phyloP scores from a whole-genome alignment of 2,797 vertebrate species.

The Acrossocheilus fasciatus region DNA sequence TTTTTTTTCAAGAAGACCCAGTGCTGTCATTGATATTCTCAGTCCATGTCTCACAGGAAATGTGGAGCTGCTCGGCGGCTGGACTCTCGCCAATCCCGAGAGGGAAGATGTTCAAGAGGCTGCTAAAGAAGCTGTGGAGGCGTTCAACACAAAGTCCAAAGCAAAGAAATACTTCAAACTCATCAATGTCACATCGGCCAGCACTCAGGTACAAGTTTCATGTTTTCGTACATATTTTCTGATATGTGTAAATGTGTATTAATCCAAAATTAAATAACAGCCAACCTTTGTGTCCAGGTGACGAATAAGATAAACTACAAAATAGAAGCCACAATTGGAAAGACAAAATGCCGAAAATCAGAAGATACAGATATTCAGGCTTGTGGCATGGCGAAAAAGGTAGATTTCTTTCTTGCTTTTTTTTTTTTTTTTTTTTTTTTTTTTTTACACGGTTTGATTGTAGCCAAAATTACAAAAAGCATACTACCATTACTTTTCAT shows the following conservation, averaged over 20 bases:
- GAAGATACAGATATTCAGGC: slow-evolving; percentile 43
- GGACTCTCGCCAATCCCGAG: slow-evolving; percentile 24
- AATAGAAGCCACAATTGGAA: slow-evolving; percentile 58
- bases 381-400: slow-evolving; percentile 61
- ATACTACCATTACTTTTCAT: not conserved
- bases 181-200: slow-evolving; percentile 60
- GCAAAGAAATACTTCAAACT: slow-evolving; percentile 64
- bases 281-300: slow-evolving; percentile 54
- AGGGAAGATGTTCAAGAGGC: slow-evolving; percentile 46
- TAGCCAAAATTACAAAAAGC: not conserved
- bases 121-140: slow-evolving; percentile 57
- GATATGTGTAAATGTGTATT: not conserved
- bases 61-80: slow-evolving; percentile 50
- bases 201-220: slow-evolving; percentile 56
- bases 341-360: slow-evolving; percentile 64
- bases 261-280: not conserved
- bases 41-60: slow-evolving; percentile 37
- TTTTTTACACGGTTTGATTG: not conserved
- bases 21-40: not conserved
- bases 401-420: not conserved
- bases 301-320: slow-evolving; percentile 61
- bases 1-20: not conserved
- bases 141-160: slow-evolving; percentile 59
- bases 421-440: not conserved
- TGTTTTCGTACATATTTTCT: not conserved